phyloP scores from a whole-genome alignment of 2,888 invertebrate species.

The Hirtodrosophila histrioides region DNA sequence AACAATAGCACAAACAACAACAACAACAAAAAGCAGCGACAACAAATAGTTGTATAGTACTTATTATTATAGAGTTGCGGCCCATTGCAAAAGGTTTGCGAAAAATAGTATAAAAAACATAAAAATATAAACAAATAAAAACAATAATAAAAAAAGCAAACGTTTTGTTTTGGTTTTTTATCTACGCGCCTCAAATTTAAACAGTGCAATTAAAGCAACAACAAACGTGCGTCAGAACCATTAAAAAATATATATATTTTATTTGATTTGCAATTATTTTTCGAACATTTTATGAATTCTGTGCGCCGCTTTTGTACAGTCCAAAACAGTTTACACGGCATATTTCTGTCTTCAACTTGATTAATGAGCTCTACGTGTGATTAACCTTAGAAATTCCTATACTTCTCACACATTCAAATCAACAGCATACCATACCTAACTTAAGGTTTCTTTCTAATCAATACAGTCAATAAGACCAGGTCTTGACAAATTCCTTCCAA shows the following conservation, averaged over 20 bases:
- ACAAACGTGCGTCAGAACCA: slow-evolving; percentile 55
- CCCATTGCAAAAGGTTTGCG: slow-evolving; percentile 48
- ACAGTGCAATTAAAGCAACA: slow-evolving; percentile 51
- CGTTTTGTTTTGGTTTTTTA: slow-evolving; percentile 19
- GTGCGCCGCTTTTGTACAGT: neutral
- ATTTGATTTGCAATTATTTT: slow-evolving; percentile 22
- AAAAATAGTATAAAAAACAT: slow-evolving; percentile 25
- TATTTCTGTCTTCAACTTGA: slow-evolving; percentile 9
- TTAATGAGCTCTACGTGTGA: slow-evolving; percentile 39
- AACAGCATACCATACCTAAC: slow-evolving; percentile 8
- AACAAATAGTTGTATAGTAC: slow-evolving; percentile 39
- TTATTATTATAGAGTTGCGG: slow-evolving; percentile 37
- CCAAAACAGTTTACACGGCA: slow-evolving; percentile 20
- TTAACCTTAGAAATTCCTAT: neutral
- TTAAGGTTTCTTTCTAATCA: too few relatives aligned
- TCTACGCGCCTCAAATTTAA: slow-evolving; percentile 67
- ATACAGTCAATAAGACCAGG: too few relatives aligned
- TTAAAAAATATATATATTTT: slow-evolving; percentile 21
- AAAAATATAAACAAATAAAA: slow-evolving; percentile 17
- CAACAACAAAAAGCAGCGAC: slow-evolving; percentile 11
- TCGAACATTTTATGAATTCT: neutral
- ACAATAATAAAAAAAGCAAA: slow-evolving; percentile 3
- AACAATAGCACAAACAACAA: slow-evolving; percentile 21
- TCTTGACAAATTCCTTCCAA: too few relatives aligned
- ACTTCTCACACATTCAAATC: neutral